Base-by-base conservation (phyloP, 2,113 vertebrate genomes). In the Diphyllodes magnificus region DNA sequence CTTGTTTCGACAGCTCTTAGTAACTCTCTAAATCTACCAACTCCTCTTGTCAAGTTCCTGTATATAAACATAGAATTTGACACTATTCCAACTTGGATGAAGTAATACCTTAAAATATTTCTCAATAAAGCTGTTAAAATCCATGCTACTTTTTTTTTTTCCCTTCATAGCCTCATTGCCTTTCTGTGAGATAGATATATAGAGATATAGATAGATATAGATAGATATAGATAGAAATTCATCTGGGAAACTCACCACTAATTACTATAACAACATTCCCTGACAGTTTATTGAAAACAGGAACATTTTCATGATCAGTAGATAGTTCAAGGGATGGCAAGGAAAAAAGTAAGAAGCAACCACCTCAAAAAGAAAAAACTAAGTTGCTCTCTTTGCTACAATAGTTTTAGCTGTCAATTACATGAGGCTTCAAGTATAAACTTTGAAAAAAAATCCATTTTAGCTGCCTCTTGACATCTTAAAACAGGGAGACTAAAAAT, bases 31-130 rank as follows among this genome's bases (percentile, higher is more conserved):
- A 99, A 99, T 79, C 99, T 98, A 76, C 99, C 99, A 15, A 99
- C 99, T 75, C 99, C 99, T 94, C 98, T 98, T 1, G 99, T 99
- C 96, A 99, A 97, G 98, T 99, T 99, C 95, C 99, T 99, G 98
- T 71, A 96, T n/a, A 88, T 63, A 91, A 92, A 98, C 78, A 97
- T 6, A 98, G 86, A 97, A 95, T 94, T 86, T 75, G 93, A 98
- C 77, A 97, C 75, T 70, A 95, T 97, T 97, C 91, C 94, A 97
- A 95, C 72, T 80, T 71, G 68, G n/a, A 30, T 56, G 31, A 75
- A 65, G 72, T 81, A 95, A 81, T 33, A 88, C 30, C 66, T 79
- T 88, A 45, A 94, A 61, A 76, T 50, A 95, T 63, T 80, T 73
- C 54, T 73, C 11, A 3, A 68, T 59, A 53, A 85, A 87, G 21